These are phyloP conservation scores for Hippocampus barbouri DNA, from an alignment of 2,113 vertebrate genomes.

Conservation along the genomic window DNA sequence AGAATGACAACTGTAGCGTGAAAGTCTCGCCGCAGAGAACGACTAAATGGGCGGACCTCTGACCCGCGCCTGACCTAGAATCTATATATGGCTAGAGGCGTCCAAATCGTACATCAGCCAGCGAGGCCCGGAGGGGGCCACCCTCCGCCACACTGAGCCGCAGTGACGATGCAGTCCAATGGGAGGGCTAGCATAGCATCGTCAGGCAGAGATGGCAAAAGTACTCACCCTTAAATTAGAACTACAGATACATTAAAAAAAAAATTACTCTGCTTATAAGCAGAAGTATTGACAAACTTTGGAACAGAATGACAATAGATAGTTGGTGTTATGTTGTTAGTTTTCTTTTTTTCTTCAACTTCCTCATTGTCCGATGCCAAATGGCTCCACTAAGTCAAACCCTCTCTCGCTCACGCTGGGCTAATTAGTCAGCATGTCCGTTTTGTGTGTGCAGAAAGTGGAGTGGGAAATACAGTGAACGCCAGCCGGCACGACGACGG, in stretches of 20 bases:
- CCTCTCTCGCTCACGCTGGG: slow-evolving; percentile 11
- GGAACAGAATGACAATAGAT: slow-evolving; percentile 25
- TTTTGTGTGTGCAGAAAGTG: slow-evolving; percentile 5
- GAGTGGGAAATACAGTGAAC: slow-evolving; percentile 32
- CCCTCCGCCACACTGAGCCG: slow-evolving; percentile 43
- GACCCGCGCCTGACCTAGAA: slow-evolving; percentile 40
- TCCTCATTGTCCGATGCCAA: slow-evolving; percentile 27
- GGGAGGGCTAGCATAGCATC: slow-evolving; percentile 24
- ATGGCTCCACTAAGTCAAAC: slow-evolving; percentile 1
- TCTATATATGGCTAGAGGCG: slow-evolving; percentile 39
- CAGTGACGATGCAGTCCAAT: slow-evolving; percentile 37
- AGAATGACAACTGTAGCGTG: not conserved
- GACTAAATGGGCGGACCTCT: slow-evolving; percentile 35
- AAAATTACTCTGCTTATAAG: not conserved
- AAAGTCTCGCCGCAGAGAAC: slow-evolving; percentile 15
- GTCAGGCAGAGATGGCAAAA: not conserved
- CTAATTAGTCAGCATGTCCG: slow-evolving; percentile 30
- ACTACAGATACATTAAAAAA: no score
- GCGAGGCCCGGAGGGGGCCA: slow-evolving; percentile 39
- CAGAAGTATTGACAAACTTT: not conserved
- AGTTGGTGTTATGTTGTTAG: not conserved
- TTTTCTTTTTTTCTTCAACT: slow-evolving; percentile 31
- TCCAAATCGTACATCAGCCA: slow-evolving; percentile 6
- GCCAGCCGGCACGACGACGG: slow-evolving; percentile 13
- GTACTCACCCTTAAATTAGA: no score